phyloP scores from a whole-genome alignment of 1,140 invertebrate genomes.

The Pogonognathellus flavescens region DNA sequence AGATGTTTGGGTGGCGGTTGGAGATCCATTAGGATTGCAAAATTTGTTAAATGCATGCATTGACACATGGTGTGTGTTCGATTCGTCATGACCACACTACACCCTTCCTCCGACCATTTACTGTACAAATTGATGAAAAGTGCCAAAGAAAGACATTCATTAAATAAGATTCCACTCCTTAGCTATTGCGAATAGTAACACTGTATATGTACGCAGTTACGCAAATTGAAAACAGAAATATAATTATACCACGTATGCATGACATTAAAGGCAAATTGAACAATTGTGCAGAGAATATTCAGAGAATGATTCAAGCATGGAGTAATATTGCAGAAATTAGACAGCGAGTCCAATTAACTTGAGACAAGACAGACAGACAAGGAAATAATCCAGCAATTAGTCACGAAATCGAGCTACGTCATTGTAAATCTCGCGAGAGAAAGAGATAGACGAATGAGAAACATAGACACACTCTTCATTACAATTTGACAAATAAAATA shows the following conservation, averaged over 20 bases:
- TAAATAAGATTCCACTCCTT: slow-evolving; percentile 20
- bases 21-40: slow-evolving; percentile 94
- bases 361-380: slow-evolving; percentile 19
- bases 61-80: slow-evolving; percentile 89
- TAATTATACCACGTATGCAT: not conserved
- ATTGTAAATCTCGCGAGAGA: slow-evolving; percentile 9
- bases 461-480: slow-evolving; percentile 11
- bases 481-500: slow-evolving; percentile 38
- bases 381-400: slow-evolving; percentile 38
- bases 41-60: slow-evolving; percentile 97
- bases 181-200: not conserved
- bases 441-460: not conserved
- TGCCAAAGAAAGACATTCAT: slow-evolving; percentile 11
- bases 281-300: not conserved
- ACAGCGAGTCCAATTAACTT: slow-evolving; percentile 30
- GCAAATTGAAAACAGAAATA: not conserved
- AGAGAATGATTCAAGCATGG: slow-evolving; percentile 10
- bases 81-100: slow-evolving; percentile 85
- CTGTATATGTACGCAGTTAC: not conserved
- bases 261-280: slow-evolving; percentile 17
- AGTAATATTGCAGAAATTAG: slow-evolving; percentile 18
- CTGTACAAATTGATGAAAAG: slow-evolving; percentile 70
- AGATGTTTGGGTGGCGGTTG: slow-evolving; percentile 74
- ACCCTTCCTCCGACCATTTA: slow-evolving; percentile 93
- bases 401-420: slow-evolving; percentile 41